Evolutionary conservation across 2,888 invertebrate genomes (phyloP).

Genomic region (Palloptera scutellata): DNA sequence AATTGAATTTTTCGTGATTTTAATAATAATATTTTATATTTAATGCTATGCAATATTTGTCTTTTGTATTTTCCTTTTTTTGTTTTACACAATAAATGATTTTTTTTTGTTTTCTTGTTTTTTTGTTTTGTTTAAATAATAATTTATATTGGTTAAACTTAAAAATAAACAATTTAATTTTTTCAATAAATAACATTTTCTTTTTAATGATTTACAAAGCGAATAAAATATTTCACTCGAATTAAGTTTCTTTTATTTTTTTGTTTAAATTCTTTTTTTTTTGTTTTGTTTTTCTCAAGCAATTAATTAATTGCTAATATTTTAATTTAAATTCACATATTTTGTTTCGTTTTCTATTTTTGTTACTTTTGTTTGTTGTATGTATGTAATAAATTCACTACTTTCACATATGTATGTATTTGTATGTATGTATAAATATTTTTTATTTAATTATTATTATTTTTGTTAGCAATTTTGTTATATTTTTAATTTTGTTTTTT

Average conservation of each 20-base stretch:
- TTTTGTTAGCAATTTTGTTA: slow-evolving; percentile 13
- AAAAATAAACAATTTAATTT: slow-evolving; percentile 41
- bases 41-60: slow-evolving; percentile 28
- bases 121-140: slow-evolving; percentile 17
- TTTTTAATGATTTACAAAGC: slow-evolving; percentile 12
- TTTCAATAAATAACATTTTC: slow-evolving; percentile 23
- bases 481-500: slow-evolving; percentile 3
- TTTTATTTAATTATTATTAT: slow-evolving; percentile 26
- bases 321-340: background rate
- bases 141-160: slow-evolving; percentile 25
- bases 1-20: slow-evolving; percentile 12
- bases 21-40: slow-evolving; percentile 15
- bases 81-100: slow-evolving; percentile 33
- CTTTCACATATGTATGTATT: slow-evolving; percentile 39
- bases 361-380: background rate
- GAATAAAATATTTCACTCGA: slow-evolving; percentile 22
- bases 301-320: slow-evolving; percentile 11
- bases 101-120: slow-evolving; percentile 12
- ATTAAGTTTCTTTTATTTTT: background rate
- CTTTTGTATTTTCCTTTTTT: slow-evolving; percentile 24
- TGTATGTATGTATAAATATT: slow-evolving; percentile 16
- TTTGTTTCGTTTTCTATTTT: background rate
- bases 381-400: slow-evolving; percentile 31
- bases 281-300: background rate
- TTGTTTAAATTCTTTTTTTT: background rate